Evolutionary conservation across 2,113 vertebrate genomes (phyloP), one percentile per base, ranked within the genome.

Genomic region (Rhinogobius similis): DNA sequence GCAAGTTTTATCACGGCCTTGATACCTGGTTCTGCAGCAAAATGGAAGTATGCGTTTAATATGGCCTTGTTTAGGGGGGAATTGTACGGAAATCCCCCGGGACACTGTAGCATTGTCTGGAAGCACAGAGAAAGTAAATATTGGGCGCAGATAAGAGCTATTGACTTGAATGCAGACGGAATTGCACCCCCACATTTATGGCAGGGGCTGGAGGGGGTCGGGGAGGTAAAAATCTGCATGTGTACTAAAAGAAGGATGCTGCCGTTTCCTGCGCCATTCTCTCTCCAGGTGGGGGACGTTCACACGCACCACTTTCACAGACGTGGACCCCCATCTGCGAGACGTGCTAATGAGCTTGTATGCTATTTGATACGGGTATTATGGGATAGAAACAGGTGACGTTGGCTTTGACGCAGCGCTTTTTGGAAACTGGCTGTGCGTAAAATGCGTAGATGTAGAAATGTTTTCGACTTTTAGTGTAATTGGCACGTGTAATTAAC

Each of bases 121-220:
- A 72, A 80, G 59, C 61, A 16, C 48, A 14, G 53, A 63, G 27
- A 77, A 86, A 85, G 88, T 84, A 86, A 93, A 92, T 89, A 90
- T 91, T 92, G 87, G 86, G 72, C 43, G 58, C 69, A 84, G 92
- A 92, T 90, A 92, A 89, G 81, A 75, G 59, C 64, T 66, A 70
- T 59, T 76, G 65, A 77, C 38, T 61, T 72, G 81, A 84, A 74
- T 59, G 61, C 75, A 78, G 79, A 75, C 67, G 13, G 65, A 75
- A 70, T 53, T 82, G 71, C 83, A 76, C 55, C 81, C 67, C 41
- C 66, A 62, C 65, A 78, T 91, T 79, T 88, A 89, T 83, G 84
- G 73, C 81, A 72, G 69, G 65, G 74, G 72, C 29, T 16, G 9
- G 46, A 10, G n/a, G 43, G 46, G 46, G 46, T 50, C 46, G 10